Evolutionary conservation across 64 coral and sea anemone genomes (phyloP).

Genomic region (Hydrozoanthus tunicans): DNA sequence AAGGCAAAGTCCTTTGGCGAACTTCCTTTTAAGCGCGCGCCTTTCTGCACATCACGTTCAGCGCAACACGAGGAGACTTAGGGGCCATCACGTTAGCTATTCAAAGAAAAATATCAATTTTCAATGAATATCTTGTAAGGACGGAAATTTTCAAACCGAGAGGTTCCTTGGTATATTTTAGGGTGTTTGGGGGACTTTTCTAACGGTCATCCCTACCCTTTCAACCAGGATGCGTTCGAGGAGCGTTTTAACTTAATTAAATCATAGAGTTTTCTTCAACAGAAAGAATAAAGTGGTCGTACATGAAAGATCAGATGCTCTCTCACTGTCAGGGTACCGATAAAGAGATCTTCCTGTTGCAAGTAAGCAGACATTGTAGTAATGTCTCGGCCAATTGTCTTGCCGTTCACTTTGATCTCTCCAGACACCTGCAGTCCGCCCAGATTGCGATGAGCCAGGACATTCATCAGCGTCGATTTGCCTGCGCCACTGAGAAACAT

Average conservation of each 20-base stretch:
- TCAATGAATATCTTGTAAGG: too few relatives aligned
- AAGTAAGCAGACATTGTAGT: constrained; percentile 94
- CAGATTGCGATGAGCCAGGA: constrained; percentile 93
- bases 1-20: too few relatives aligned
- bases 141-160: too few relatives aligned
- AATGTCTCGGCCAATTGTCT: constrained; percentile 59
- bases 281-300: not conserved
- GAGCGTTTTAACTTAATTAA: not conserved
- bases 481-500: constrained; percentile 79
- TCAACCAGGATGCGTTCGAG: not conserved
- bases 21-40: too few relatives aligned
- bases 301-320: constrained; percentile 95
- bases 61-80: too few relatives aligned
- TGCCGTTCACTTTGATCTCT: constrained; percentile 77
- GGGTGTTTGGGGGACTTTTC: too few relatives aligned
- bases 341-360: constrained; percentile 97
- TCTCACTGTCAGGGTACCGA: constrained; percentile 93
- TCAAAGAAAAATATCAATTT: too few relatives aligned
- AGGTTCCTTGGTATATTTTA: too few relatives aligned
- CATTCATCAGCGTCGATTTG: constrained; percentile 96
- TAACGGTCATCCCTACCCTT: too few relatives aligned
- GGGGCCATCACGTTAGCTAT: too few relatives aligned
- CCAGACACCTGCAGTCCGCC: constrained; percentile 72
- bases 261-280: not conserved
- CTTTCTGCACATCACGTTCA: too few relatives aligned